phyloP scores from a whole-genome alignment of 2,888 invertebrate genomes.

The Athalia cordata region DNA sequence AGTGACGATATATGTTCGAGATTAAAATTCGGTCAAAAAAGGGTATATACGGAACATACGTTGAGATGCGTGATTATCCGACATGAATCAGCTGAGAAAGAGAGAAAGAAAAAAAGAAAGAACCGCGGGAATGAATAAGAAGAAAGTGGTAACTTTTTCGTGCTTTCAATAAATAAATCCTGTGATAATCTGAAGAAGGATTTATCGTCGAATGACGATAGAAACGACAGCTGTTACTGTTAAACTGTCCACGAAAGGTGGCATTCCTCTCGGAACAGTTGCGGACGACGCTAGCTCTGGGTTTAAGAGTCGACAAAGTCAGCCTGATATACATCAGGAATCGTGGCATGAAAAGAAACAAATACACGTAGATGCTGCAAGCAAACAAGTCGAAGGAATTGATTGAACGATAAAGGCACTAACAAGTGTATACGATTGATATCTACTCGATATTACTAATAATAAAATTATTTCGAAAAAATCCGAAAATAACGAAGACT shows the following conservation, averaged over 20 bases:
- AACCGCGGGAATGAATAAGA: constrained; percentile 18
- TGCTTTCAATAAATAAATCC: constrained; percentile 21
- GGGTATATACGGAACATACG: background rate
- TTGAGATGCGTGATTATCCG: background rate
- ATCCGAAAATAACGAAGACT: background rate
- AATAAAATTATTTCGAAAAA: background rate
- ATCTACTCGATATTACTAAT: constrained; percentile 13
- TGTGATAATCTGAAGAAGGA: constrained; percentile 22
- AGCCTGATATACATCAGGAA: constrained; percentile 32
- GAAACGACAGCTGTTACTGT: constrained; percentile 21
- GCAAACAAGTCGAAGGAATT: constrained; percentile 12
- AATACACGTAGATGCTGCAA: constrained; percentile 11
- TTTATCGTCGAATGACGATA: constrained; percentile 15
- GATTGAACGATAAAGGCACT: constrained; percentile 7
- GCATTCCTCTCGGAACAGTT: constrained; percentile 7
- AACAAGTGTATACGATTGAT: constrained; percentile 15
- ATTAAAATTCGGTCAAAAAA: constrained; percentile 14
- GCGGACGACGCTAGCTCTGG: background rate
- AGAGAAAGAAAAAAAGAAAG: constrained; percentile 44
- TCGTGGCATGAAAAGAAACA: constrained; percentile 26
- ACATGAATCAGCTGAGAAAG: background rate
- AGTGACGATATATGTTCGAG: constrained; percentile 3
- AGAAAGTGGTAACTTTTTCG: background rate
- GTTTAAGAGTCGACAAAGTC: constrained; percentile 31
- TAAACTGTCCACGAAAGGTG: constrained; percentile 15